phyloP scores from a whole-genome alignment of 30 jellyfish, hydroid and myxozoan genomes.

The Phacellophora camtschatica region DNA sequence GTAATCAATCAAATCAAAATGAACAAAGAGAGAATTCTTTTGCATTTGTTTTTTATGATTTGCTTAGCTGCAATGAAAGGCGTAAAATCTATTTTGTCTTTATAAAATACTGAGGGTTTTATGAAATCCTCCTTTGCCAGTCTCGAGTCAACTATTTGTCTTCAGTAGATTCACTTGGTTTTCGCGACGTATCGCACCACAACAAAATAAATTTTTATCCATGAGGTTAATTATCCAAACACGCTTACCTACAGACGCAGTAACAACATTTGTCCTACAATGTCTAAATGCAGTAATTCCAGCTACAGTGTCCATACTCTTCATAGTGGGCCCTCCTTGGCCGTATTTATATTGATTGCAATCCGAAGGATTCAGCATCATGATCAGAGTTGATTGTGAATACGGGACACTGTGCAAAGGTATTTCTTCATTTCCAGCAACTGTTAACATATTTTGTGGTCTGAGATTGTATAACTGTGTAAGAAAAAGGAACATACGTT shows the following conservation, averaged over 20 bases:
- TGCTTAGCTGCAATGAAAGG: too few relatives aligned
- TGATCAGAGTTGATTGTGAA: constrained; percentile 77
- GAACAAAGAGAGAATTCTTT: too few relatives aligned
- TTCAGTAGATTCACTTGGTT: too few relatives aligned
- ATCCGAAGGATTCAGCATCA: constrained; percentile 77
- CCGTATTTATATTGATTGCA: constrained; percentile 74
- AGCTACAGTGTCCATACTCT: constrained; percentile 88
- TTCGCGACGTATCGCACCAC: too few relatives aligned
- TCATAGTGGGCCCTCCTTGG: constrained; percentile 86
- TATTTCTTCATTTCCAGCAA: constrained; percentile 45
- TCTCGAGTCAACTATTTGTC: too few relatives aligned
- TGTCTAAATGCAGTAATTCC: constrained; percentile 87
- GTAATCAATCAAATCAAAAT: too few relatives aligned
- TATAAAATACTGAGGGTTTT: too few relatives aligned
- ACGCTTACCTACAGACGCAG: constrained; percentile 81
- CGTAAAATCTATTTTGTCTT: too few relatives aligned
- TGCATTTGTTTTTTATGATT: too few relatives aligned
- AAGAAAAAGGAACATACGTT: not conserved
- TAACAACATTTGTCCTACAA: constrained; percentile 78
- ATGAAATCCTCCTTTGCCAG: too few relatives aligned
- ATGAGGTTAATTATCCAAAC: not conserved
- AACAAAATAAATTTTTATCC: not conserved
- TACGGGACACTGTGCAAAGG: constrained; percentile 72
- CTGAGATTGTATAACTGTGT: constrained; percentile 39
- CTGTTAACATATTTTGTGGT: constrained; percentile 54